Conservation (phyloP, 2,797 vertebrate species). For the Pangasius krempfi region DNA sequence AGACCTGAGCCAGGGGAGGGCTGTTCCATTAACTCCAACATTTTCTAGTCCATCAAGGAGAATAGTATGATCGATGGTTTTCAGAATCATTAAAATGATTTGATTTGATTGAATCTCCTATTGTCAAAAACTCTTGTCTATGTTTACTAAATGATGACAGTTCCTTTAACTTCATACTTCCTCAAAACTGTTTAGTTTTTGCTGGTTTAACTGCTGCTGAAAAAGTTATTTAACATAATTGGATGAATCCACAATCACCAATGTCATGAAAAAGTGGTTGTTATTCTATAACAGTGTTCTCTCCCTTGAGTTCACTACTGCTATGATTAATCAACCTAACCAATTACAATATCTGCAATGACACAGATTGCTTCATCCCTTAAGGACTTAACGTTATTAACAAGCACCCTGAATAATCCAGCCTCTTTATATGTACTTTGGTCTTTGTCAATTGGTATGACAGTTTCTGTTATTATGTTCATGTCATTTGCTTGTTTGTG, state of each 20-base stretch:
- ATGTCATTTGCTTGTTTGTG: neutral
- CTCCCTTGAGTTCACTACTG: neutral
- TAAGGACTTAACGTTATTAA: neutral
- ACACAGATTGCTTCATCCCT: neutral
- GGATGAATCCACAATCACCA: neutral
- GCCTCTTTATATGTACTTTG: neutral
- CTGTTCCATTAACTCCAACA: too few species aligned
- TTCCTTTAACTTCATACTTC: neutral
- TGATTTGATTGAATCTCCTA: neutral
- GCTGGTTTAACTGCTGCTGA: neutral
- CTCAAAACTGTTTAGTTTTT: neutral
- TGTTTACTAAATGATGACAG: neutral
- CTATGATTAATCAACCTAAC: neutral
- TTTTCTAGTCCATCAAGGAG: too few species aligned
- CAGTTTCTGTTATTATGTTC: neutral
- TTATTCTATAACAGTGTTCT: neutral
- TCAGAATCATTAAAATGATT: neutral
- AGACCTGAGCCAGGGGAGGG: too few species aligned
- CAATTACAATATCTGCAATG: neutral
- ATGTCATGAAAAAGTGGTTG: neutral
- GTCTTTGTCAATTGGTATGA: neutral
- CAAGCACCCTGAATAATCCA: neutral
- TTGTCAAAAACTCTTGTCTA: neutral
- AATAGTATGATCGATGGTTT: too few species aligned
- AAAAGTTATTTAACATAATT: neutral